These are phyloP conservation scores for Sebastes vulpes DNA, from an alignment of 2,797 vertebrate species.

Conservation along the genomic window DNA sequence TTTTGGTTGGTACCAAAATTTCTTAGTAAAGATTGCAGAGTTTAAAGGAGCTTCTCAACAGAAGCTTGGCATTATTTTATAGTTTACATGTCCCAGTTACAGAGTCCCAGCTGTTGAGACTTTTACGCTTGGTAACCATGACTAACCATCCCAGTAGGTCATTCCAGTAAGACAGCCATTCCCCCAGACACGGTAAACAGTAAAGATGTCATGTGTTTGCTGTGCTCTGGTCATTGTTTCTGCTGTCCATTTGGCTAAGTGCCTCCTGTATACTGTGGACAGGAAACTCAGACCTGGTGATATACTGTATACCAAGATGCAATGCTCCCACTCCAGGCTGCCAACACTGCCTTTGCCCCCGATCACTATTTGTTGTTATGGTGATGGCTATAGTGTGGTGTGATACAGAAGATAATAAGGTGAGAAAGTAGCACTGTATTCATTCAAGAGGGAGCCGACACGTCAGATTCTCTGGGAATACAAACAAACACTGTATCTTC, in stretches of 20 bases:
- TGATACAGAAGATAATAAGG: neutral
- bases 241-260: slow-evolving; percentile 14
- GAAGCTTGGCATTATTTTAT: neutral
- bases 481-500: neutral
- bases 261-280: neutral
- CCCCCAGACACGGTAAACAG: slow-evolving; percentile 50
- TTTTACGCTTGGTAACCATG: slow-evolving; percentile 45
- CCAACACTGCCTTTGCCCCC: slow-evolving; percentile 1
- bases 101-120: neutral
- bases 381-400: slow-evolving; percentile 11
- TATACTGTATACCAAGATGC: slow-evolving; percentile 40
- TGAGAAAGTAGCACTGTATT: slow-evolving; percentile 4
- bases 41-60: neutral
- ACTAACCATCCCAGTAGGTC: slow-evolving; percentile 25
- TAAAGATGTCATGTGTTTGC: slow-evolving; percentile 64
- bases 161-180: slow-evolving; percentile 1
- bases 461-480: neutral
- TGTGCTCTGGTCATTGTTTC: slow-evolving; percentile 42
- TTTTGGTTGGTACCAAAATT: too few relatives aligned
- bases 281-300: slow-evolving; percentile 20
- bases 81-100: neutral
- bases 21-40: too few relatives aligned
- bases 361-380: slow-evolving; percentile 40
- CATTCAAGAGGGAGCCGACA: neutral
- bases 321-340: slow-evolving; percentile 12